Conservation (phyloP, 2,797 vertebrate species). For the Syndactyla subalaris region DNA sequence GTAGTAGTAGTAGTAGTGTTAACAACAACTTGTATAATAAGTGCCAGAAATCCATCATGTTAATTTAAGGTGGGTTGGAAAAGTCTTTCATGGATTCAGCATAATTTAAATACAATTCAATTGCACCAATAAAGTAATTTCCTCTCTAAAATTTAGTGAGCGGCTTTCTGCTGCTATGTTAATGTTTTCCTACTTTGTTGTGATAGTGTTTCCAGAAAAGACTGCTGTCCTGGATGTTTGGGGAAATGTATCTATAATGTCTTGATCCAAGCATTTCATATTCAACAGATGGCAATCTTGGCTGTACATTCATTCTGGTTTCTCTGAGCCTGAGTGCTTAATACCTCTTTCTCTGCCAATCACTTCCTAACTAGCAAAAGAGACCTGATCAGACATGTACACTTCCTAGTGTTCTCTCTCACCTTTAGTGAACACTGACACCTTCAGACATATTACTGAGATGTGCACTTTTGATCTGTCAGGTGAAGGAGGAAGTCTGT, state of each 20-base stretch:
- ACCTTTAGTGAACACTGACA: slow-evolving; percentile 57
- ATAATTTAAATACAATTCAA: slow-evolving; percentile 57
- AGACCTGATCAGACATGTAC: slow-evolving; percentile 53
- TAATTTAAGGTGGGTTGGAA: background rate
- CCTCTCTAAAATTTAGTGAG: slow-evolving; percentile 39
- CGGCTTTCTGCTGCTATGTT: slow-evolving; percentile 57
- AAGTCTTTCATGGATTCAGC: background rate
- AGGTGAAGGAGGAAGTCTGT: background rate
- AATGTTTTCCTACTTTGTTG: slow-evolving; percentile 52
- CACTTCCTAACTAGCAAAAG: slow-evolving; percentile 58
- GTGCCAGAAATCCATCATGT: background rate
- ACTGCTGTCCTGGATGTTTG: slow-evolving; percentile 72
- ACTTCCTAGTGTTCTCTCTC: background rate
- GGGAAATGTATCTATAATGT: slow-evolving; percentile 75
- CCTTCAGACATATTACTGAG: slow-evolving; percentile 25
- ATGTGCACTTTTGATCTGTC: background rate
- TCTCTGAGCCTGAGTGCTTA: slow-evolving; percentile 66
- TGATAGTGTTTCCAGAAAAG: slow-evolving; percentile 75
- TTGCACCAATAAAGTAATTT: slow-evolving; percentile 41
- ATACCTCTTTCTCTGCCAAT: slow-evolving; percentile 73
- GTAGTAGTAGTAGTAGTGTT: background rate
- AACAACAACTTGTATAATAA: background rate
- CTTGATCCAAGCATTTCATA: slow-evolving; percentile 78
- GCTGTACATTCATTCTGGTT: slow-evolving; percentile 57
- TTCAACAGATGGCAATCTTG: slow-evolving; percentile 80